These are phyloP conservation scores for Procambarus clarkii DNA, from an alignment of 1,140 invertebrate genomes.

Conservation along the genomic window DNA sequence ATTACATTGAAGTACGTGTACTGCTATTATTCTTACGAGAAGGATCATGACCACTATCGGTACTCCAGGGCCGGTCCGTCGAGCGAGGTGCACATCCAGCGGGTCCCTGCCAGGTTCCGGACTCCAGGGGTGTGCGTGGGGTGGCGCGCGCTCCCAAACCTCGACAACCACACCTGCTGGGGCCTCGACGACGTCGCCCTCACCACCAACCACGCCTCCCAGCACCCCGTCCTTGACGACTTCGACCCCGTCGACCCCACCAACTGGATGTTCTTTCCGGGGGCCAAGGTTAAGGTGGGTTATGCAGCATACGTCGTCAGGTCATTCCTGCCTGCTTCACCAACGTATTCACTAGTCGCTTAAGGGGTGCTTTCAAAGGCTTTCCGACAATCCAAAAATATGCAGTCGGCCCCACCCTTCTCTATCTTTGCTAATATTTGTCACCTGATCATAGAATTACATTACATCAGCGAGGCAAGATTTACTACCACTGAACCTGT, in stretches of 20 bases:
- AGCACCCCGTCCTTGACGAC: conserved; percentile 46
- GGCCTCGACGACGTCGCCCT: conserved; percentile 54
- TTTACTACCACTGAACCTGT: no score
- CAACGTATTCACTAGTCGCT: no score
- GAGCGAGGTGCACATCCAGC: conserved; percentile 44
- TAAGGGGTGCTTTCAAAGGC: no score
- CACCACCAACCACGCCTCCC: conserved; percentile 31
- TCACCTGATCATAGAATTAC: no score
- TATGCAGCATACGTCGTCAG: no score
- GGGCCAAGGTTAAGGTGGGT: conserved; percentile 45
- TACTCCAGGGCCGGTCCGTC: not conserved
- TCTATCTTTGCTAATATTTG: no score
- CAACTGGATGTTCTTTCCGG: conserved; percentile 62
- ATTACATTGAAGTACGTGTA: not conserved
- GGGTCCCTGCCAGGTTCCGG: conserved; percentile 25
- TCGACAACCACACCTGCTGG: conserved; percentile 29
- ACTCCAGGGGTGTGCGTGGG: conserved; percentile 38
- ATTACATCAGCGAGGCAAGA: no score
- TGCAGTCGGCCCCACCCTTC: no score
- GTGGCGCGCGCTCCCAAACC: not conserved
- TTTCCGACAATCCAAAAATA: no score
- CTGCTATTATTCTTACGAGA: not conserved
- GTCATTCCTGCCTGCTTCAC: no score
- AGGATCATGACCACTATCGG: not conserved
- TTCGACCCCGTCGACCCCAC: conserved; percentile 59